Evolutionary conservation across 2,888 invertebrate species (phyloP), one percentile per base, ranked within the genome.

Genomic region (Pharmacophagus antenor): DNA sequence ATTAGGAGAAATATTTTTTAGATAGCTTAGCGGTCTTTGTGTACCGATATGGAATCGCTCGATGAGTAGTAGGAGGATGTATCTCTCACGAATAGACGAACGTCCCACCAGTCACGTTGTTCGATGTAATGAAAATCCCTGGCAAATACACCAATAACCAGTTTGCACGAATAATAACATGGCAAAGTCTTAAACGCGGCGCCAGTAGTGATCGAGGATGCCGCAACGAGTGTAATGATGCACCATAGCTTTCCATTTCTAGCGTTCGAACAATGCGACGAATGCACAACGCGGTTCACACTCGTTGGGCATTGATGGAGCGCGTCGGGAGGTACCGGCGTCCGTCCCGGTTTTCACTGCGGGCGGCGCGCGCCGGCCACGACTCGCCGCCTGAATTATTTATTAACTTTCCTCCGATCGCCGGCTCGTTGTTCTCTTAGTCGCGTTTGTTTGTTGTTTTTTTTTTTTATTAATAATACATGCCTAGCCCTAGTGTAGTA

Each of bases 341-440:
- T 42, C 10, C 53, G 20, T 7, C 21, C 48, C 52, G 5, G 47
- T 54, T 59, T 59, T 59, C 59, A 59, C 59, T 49, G 4, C 42
- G 18, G 6, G 18, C 17, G n/a, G 18, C 23, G 23, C 22, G n/a
- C n/a, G 46, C 4, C 56, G 62, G 2, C 20, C 58, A 21, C 59
- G 58, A 51, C 55, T 57, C 46, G 52, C 52, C 23, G 41, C 20
- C 47, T 65, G 64, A 65, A 62, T 67, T 64, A 67, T 62, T 63
- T 52, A 50, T 63, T 55, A 65, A 55, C 59, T 60, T 60, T 60
- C 59, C 41, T 53, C 58, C 20, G 20, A 17, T 2, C 10, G 18
- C 6, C 20, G 10, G n/a, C 15, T 46, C 21, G 17, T 42, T n/a
- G 18, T 20, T 54, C 46, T 31, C 46, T 23, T 23, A 18, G 23